Evolutionary conservation across 2,888 invertebrate genomes (phyloP).

Genomic region (Philereme transversata): DNA sequence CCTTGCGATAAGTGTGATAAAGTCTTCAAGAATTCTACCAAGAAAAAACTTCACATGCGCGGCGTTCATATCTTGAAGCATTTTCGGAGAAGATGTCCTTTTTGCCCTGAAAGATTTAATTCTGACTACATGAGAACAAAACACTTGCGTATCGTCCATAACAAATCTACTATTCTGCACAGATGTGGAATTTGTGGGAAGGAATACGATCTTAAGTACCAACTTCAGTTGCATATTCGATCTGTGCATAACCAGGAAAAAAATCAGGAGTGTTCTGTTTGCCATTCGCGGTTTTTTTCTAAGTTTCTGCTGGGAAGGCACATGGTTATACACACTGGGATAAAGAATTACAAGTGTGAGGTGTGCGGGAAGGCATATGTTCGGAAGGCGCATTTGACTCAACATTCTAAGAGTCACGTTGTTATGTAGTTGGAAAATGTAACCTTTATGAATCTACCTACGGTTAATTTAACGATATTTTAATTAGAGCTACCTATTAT

Average conservation of each 20-base stretch:
- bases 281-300: constrained; percentile 65
- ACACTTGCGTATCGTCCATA: constrained; percentile 65
- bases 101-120: constrained; percentile 68
- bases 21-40: constrained; percentile 61
- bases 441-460: not conserved
- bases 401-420: constrained; percentile 59
- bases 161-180: constrained; percentile 54
- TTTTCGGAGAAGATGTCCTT: constrained; percentile 59
- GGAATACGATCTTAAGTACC: constrained; percentile 66
- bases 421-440: not conserved
- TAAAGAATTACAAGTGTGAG: constrained; percentile 75
- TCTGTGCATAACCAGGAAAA: constrained; percentile 70
- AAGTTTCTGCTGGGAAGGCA: constrained; percentile 73
- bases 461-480: not conserved
- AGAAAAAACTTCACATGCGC: constrained; percentile 57
- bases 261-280: constrained; percentile 64
- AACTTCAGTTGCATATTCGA: constrained; percentile 61
- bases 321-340: constrained; percentile 78
- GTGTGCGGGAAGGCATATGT: constrained; percentile 76
- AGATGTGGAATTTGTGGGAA: constrained; percentile 65
- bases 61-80: constrained; percentile 64
- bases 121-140: constrained; percentile 68
- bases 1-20: constrained; percentile 70
- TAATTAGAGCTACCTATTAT: too few species aligned
- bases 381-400: constrained; percentile 57